These are phyloP conservation scores for Harpalus rufipes DNA, from an alignment of 2,888 invertebrate species.

Conservation along the genomic window DNA sequence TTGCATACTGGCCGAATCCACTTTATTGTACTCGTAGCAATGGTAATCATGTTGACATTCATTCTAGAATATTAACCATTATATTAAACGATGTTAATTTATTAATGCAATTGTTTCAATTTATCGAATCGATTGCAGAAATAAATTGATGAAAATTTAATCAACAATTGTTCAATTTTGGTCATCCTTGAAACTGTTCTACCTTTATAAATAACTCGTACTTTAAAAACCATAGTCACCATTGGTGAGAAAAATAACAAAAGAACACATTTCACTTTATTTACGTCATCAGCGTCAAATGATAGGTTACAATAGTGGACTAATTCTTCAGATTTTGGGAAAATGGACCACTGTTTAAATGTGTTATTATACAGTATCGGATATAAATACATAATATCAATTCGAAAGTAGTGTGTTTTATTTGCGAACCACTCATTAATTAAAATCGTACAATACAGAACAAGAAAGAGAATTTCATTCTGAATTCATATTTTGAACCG, in stretches of 20 bases:
- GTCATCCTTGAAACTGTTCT: neutral
- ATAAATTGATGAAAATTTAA: conserved; percentile 7
- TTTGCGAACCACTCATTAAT: too few species aligned
- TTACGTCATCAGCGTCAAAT: neutral
- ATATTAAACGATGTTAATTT: neutral
- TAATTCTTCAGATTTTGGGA: neutral
- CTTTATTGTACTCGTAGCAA: too few species aligned
- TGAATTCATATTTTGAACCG: too few species aligned
- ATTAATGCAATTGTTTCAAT: neutral
- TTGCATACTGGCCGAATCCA: too few species aligned
- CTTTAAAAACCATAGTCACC: neutral
- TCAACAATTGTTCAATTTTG: neutral
- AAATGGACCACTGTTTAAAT: neutral
- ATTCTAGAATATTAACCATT: neutral
- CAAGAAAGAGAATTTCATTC: too few species aligned
- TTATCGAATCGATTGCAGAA: conserved; percentile 6
- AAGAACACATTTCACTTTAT: neutral
- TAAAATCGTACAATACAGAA: too few species aligned
- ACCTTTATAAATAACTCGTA: conserved; percentile 1
- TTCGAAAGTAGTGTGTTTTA: too few species aligned
- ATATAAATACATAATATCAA: too few species aligned
- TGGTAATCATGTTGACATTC: neutral
- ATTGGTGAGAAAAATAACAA: neutral
- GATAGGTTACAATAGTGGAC: neutral
- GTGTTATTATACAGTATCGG: too few species aligned